Evolutionary conservation across 2,113 vertebrate species (phyloP), one percentile per base, ranked within the genome.

Genomic region (Amphilophus citrinellus): DNA sequence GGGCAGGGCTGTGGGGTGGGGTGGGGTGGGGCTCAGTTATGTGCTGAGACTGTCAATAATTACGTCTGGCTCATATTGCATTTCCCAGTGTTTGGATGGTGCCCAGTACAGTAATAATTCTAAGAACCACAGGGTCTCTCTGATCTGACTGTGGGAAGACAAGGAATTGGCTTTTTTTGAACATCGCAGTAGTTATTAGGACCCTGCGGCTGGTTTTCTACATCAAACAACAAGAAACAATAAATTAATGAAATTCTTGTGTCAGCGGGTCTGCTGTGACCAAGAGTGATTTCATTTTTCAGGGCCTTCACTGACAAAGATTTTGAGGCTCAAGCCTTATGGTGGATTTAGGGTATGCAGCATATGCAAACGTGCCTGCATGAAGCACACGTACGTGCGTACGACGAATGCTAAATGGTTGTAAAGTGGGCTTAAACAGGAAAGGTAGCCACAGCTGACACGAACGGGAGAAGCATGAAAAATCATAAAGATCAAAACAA

Each of bases 1-100:
- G 17, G 76, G 57, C 20, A 4, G 2, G 61, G 18, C 60, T 7
- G 27, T 35, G 76, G 22, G 22, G 27, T 35, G 76, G 22, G 22
- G 22, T 22, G 22, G 32, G 61, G 53, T 20, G 20, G n/a, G 39
- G 60, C 24, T 17, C 71, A 4, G 71, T 60, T 50, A n/a, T 86
- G 68, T 63, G 66, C 30, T 27, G n/a, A 71, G 63, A 77, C 80
- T 80, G 20, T 66, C 58, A 57, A 65, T 73, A 59, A 79, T 91
- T 75, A 78, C 71, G 59, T 71, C 63, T 65, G 53, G 56, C 81
- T 82, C 37, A 10, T 76, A 84, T 66, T 59, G 76, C 73, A 78
- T 66, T 65, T 30, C 57, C 22, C 66, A n/a, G 68, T 35, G n/a
- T 84, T 32, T 88, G 82, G 87, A 86, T 14, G 8, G 11, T 9